Base-by-base conservation (phyloP, 2,797 vertebrate species). In the Pogonophryne albipinna region DNA sequence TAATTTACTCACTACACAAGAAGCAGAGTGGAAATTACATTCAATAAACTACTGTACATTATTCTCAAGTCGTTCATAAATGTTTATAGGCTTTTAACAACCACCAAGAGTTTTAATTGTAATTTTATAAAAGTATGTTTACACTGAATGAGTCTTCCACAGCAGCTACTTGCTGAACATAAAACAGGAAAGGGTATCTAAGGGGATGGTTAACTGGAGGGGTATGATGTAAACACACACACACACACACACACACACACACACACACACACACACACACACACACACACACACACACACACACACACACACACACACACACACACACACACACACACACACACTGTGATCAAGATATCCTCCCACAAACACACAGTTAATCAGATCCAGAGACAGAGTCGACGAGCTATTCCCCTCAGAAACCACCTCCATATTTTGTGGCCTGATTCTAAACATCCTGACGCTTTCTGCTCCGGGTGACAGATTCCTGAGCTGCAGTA, bases 391-490 rank as follows among this genome's bases (percentile, higher is more conserved):
- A 75, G 50, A 1, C 45, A 0, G 46, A 68, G 74, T 71, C 66
- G 34, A 76, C 10, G 12, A 84, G 61, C 65, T 49, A 2, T 78
- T 82, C 61, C 74, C 73, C 76, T 78, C 86, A 88, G 67, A 91
- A 90, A 88, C 87, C 87, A 42, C 56, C 80, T 82, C 72, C 82
- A 81, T 82, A 87, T 85, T 91, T 86, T 87, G 85, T 86, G 83
- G 56, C 1, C 63, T 56, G 80, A 78, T 67, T 89, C 62, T 82
- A 66, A 91, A 91, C 85, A 83, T 82, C 61, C n/a, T 16, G 9
- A 62, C 66, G 65, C 78, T 44, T 85, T 90, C 80, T 17, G 74
- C 70, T 89, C 70, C 4, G 74, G 68, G 75, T 87, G 86, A 89
- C 87, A 90, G 65, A 90, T 89, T 89, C 85, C 84, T 87, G 82